A percentile compares a stretch with the other conserved stretches of the same genome.
Evolutionary conservation across 35 echinoderm and acorn worm species (phyloP).

Genomic region (Heliocidaris tuberculata): DNA sequence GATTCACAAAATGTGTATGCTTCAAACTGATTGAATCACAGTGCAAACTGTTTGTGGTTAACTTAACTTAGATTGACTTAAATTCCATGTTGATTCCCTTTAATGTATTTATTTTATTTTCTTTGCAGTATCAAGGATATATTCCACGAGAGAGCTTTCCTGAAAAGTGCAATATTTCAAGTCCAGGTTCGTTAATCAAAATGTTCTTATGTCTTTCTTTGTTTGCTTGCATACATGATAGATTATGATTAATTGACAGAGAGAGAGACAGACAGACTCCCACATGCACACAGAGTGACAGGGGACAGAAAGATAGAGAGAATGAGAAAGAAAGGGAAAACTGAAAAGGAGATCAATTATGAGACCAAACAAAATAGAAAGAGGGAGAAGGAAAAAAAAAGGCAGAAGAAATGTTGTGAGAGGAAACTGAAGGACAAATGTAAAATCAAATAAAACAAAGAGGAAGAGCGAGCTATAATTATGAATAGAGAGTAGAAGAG

Average conservation of each 20-base stretch:
- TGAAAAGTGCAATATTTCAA: constrained; percentile 98
- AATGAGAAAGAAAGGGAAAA: not conserved
- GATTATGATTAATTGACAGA: not conserved
- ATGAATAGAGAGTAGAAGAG: not conserved
- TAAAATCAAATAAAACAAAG: not conserved
- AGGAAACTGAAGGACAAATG: not conserved
- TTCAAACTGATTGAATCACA: not conserved
- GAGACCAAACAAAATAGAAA: not conserved
- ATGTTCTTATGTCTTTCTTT: not conserved
- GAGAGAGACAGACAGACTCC: not conserved
- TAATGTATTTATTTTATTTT: not conserved
- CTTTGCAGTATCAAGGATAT: constrained; percentile 92
- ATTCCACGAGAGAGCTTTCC: constrained; percentile 90
- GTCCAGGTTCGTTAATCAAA: constrained; percentile 72
- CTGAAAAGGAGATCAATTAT: not conserved
- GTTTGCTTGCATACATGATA: not conserved
- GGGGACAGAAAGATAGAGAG: not conserved
- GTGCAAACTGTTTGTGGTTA: not conserved
- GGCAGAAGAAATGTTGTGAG: not conserved
- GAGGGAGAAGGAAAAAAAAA: not conserved
- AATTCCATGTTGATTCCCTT: not conserved
- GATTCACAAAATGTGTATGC: not conserved
- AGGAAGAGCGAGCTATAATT: not conserved
- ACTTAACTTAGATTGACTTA: not conserved
- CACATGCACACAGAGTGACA: not conserved